Base-by-base conservation (phyloP, 2,888 invertebrate species). In the Ectemnius continuus region DNA sequence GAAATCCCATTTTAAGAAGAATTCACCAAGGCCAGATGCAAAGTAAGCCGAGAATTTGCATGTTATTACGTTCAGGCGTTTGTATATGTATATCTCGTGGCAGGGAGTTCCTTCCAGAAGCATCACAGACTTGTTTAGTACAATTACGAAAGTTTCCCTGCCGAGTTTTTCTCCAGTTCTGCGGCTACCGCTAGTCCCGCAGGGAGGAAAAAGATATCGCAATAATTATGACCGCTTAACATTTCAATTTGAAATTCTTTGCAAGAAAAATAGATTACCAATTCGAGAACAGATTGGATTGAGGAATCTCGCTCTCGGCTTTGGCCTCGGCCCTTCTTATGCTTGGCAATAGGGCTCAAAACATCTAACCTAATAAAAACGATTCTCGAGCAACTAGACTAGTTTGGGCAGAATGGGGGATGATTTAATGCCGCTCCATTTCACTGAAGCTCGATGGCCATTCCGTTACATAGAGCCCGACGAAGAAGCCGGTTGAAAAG, bases 11-110 rank as follows among this genome's bases (percentile, higher is more conserved):
- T 86, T 84, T 75, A 72, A 79, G 78, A 82, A 76, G 82, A 80
- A 76, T 74, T 72, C 79, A 74, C 78, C 67, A 78, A 81, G 79
- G 86, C 83, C 85, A 86, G 86, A 85, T 85, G 85, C 85, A 83
- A 82, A 82, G 84, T 73, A 81, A 79, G 79, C 83, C 82, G 84
- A 79, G 85, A 86, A 86, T 86, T 86, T 86, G 86, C 86, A 86
- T 86, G 78, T 68, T 70, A 85, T 86, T 86, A 86, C 80, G 80
- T 77, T 67, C 69, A 83, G 73, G 78, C 84, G 78, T 80, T 84
- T 80, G 80, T 75, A 23, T 23, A 23, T 23, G 23, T 23, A 23
- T 23, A 73, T 60, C 73, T 74, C 59, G 56, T 52, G 52, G 61
- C 70, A 23, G 74, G 61, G 68, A 62, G 69, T 75, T 81, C 83